Evolutionary conservation across 2,797 vertebrate species (phyloP), one percentile per base, ranked within the genome.

Genomic region (Pangasius mekongensis): DNA sequence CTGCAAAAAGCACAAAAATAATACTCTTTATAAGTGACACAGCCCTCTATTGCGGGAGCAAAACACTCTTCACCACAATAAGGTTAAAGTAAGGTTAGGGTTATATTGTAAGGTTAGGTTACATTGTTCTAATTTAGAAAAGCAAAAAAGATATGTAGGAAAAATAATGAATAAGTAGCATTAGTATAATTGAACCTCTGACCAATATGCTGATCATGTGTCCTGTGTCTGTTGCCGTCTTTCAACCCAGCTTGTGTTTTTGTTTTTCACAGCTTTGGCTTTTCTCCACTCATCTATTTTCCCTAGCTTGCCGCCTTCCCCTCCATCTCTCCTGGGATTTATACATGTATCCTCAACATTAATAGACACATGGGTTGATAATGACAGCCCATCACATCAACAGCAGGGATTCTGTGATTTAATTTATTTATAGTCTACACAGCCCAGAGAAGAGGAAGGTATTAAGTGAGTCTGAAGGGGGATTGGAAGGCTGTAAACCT

Each of bases 181-280:
- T 89, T 90, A 64, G 88, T 93, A 90, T 89, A 91, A 94, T 93
- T 91, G 18, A 78, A 92, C 88, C 92, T 73, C 92, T 92, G 91
- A 94, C 92, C 93, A 95, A 95, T 95, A 92, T 95, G 94, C 92
- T 94, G 91, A 86, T 93, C 96, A 96, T 92, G 96, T 95, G 95
- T 94, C 88, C 88, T 36, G 86, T 88, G 92, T 89, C 85, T 89
- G 76, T 87, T 77, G 88, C 90, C 87, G 69, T 91, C 92, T 93
- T 92, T 93, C 88, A 91, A 85, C 90, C 91, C 89, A n/a, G 69
- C 86, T 92, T 90, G 87, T 91, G 89, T 90, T 93, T 93, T 93
- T 91, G 85, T 93, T 93, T 91, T 91, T 86, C 36, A 78, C 89
- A 90, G 90, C 93, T 92, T 85, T 89, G 89, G 92, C 88, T 93